A percentile compares a stretch with the other conserved stretches of the same genome.
Conservation (phyloP, 2,888 invertebrate species). For the Dryobotodes eremita region DNA sequence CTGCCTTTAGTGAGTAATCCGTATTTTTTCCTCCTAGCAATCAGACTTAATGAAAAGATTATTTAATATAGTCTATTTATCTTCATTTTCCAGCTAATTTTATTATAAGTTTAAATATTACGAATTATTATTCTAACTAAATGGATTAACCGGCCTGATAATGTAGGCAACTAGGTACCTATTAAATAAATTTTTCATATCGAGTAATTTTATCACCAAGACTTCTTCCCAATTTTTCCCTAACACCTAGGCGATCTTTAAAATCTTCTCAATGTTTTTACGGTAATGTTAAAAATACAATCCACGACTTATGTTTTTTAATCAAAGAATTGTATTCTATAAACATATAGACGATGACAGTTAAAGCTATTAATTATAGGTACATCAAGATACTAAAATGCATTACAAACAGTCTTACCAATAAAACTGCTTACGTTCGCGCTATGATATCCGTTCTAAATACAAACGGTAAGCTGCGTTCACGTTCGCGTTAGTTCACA, state of each 20-base stretch:
- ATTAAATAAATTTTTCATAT: too few relatives aligned
- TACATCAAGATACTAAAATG: slow-evolving; percentile 8
- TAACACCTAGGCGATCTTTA: too few relatives aligned
- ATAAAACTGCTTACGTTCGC: slow-evolving; percentile 42
- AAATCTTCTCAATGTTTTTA: not conserved
- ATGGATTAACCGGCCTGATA: too few relatives aligned
- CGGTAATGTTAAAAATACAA: not conserved
- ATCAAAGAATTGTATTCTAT: not conserved
- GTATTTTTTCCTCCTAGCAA: not conserved
- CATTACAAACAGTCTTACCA: slow-evolving; percentile 8
- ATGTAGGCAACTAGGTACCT: too few relatives aligned
- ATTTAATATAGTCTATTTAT: not conserved
- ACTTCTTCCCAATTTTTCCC: too few relatives aligned
- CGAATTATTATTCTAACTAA: too few relatives aligned
- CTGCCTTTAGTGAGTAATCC: not conserved
- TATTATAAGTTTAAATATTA: not conserved
- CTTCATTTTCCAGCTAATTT: slow-evolving; percentile 1
- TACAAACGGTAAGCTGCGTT: slow-evolving; percentile 48
- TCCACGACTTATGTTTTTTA: not conserved
- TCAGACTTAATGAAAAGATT: not conserved
- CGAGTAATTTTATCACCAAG: too few relatives aligned
- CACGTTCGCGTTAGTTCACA: slow-evolving; percentile 46
- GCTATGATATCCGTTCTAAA: slow-evolving; percentile 53
- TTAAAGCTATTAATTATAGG: too few relatives aligned
- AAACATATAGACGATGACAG: not conserved